Evolutionary conservation across 1,140 invertebrate genomes (phyloP), one percentile per base, ranked within the genome.

Genomic region (Bombus pyrosoma): DNA sequence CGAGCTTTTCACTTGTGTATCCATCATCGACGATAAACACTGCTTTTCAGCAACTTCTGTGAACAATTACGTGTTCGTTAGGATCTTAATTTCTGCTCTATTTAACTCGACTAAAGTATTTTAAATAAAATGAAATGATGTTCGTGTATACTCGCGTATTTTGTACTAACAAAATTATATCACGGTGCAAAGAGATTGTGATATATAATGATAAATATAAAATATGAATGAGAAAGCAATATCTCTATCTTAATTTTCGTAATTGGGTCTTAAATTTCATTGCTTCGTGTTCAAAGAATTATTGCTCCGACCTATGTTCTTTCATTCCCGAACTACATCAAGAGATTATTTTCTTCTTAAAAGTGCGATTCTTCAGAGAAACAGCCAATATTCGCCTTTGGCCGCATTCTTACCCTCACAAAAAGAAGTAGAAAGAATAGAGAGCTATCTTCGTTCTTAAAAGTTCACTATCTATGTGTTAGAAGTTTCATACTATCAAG

Each of bases 341-440:
- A 28, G 3, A 76, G 47, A 73, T 32, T 73, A 41, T 71, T 25
- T 34, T 41, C 28, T 66, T 78, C 13, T 18, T 15, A 32, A 39
- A 66, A 66, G n/a, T 15, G 10, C n/a, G n/a, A 37, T 41, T 32
- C 39, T 37, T 66, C 12, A 43, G 64, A 64, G n/a, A 43, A 62
- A 22, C 12, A 78, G n/a, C 39, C 37, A 64, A 66, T 78, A 28
- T 78, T 43, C 74, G 43, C 22, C 25, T 76, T 37, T 76, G 47
- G 9, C n/a, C 37, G 39, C 59, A 62, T 76, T 76, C 34, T 57
- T 25, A 28, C 25, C 10, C 1, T 57, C 10, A 13, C 12, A 43
- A 43, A 43, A 78, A 78, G 37, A 66, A 78, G n/a, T 22, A n/a
- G 39, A 15, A 66, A 39, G 59, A 13, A 64, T 3, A 22, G 6